Evolutionary conservation across 2,797 vertebrate genomes (phyloP).

Genomic region (Molossus molossus): DNA sequence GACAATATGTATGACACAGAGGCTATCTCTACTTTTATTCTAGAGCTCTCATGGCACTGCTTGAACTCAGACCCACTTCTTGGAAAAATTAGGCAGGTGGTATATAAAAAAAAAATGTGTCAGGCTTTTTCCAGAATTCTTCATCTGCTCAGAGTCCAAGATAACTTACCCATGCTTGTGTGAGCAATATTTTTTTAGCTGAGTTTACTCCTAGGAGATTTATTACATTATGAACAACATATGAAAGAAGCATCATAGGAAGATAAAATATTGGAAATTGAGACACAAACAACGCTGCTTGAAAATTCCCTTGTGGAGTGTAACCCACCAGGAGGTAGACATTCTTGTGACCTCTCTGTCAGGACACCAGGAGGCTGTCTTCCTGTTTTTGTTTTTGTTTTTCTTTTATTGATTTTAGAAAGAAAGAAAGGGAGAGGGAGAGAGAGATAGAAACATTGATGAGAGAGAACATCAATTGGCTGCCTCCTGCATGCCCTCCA

Average conservation of each 20-base stretch:
- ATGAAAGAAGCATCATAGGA: background rate
- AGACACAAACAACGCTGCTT: background rate
- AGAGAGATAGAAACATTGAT: no score
- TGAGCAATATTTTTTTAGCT: constrained; percentile 28
- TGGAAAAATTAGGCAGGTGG: background rate
- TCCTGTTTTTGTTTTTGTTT: no score
- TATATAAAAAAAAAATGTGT: background rate
- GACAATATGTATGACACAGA: background rate
- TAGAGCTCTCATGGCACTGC: background rate
- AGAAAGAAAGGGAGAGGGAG: no score
- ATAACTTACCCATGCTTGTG: constrained; percentile 16
- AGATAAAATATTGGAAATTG: constrained; percentile 66
- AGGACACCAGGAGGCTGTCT: background rate
- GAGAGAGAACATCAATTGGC: no score
- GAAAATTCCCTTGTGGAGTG: background rate
- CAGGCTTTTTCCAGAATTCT: constrained; percentile 13
- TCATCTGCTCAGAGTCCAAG: constrained; percentile 11
- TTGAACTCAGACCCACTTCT: constrained; percentile 14
- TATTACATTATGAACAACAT: constrained; percentile 8
- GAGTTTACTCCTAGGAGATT: constrained; percentile 51
- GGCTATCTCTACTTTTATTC: background rate
- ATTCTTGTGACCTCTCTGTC: background rate
- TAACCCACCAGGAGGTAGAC: background rate
- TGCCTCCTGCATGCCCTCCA: no score
- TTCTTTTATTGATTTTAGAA: no score